These are phyloP conservation scores for Puntigrus tetrazona DNA, from an alignment of 2,113 vertebrate species.

Conservation along the genomic window DNA sequence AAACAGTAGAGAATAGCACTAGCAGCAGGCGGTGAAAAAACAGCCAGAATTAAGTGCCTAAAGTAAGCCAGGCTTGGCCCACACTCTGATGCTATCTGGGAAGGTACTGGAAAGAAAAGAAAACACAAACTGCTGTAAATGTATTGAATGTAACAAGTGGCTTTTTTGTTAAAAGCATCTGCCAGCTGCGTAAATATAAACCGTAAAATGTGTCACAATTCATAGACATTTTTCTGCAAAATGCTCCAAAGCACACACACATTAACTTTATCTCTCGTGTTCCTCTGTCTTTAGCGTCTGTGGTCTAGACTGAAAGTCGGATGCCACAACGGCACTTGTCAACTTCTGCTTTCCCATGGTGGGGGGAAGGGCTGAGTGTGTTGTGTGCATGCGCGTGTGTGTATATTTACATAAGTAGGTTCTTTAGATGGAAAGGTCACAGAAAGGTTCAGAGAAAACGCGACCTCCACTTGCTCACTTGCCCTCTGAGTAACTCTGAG, in stretches of 20 bases:
- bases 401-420: constrained; percentile 35
- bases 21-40: too few species aligned
- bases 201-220: background rate
- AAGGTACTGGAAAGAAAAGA: too few species aligned
- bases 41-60: too few species aligned
- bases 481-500: constrained; percentile 43
- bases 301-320: constrained; percentile 56
- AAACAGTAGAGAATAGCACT: background rate
- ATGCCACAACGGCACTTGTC: constrained; percentile 49
- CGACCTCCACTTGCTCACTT: constrained; percentile 41
- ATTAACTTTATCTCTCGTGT: constrained; percentile 41
- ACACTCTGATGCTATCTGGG: too few species aligned
- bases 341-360: constrained; percentile 60
- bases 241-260: background rate
- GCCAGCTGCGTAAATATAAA: background rate
- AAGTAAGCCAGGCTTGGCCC: too few species aligned
- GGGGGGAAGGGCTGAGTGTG: constrained; percentile 37
- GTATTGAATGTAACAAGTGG: background rate
- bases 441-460: constrained; percentile 24
- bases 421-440: constrained; percentile 41
- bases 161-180: background rate
- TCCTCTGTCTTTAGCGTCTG: constrained; percentile 42
- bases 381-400: constrained; percentile 26
- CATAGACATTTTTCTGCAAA: background rate
- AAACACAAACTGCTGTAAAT: background rate